Conservation (phyloP, 2,113 vertebrate genomes). For the Uria aalge region DNA sequence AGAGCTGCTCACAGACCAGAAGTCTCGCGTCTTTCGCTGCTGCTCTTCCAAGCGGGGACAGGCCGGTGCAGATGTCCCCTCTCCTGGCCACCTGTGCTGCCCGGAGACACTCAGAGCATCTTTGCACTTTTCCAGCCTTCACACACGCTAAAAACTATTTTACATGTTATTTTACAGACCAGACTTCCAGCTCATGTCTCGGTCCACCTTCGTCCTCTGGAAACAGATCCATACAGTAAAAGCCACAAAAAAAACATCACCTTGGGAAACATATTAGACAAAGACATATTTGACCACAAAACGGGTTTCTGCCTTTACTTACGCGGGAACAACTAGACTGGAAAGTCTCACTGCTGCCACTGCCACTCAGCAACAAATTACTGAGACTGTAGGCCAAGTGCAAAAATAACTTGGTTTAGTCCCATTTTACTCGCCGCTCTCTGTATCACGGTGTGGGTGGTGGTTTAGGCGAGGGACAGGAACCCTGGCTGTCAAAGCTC, state of each 20-base stretch:
- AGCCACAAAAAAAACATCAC: constrained; percentile 66
- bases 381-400: constrained; percentile 52
- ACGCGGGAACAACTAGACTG: constrained; percentile 10
- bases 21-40: not conserved
- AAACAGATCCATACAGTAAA: constrained; percentile 52
- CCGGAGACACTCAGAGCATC: not conserved
- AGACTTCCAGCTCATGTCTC: not conserved
- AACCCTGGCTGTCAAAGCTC: constrained; percentile 96
- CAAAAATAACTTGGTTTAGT: constrained; percentile 33
- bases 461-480: constrained; percentile 91
- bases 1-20: not conserved
- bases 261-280: constrained; percentile 71
- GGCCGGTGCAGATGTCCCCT: not conserved
- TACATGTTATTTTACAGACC: constrained; percentile 39
- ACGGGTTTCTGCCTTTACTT: constrained; percentile 63
- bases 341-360: not conserved
- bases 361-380: not conserved
- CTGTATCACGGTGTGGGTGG: constrained; percentile 86
- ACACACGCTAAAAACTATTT: not conserved
- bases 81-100: not conserved
- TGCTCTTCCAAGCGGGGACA: not conserved
- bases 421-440: not conserved
- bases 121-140: not conserved
- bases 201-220: not conserved
- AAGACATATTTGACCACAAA: constrained; percentile 64